Conservation (phyloP, 2,797 vertebrate genomes). For the Clarias pachynema region DNA sequence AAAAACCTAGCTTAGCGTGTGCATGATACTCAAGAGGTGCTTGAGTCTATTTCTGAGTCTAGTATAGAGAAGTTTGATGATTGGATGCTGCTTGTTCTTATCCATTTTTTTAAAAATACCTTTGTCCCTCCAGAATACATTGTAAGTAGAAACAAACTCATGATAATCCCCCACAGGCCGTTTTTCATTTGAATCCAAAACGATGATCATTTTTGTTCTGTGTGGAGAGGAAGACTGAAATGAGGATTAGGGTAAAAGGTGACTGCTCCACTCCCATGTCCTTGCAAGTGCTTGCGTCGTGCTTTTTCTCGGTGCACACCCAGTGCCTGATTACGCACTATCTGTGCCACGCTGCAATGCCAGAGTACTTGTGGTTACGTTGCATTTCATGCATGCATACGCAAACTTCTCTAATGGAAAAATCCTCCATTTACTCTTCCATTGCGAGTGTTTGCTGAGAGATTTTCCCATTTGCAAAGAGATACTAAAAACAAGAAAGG, state of each 20-base stretch:
- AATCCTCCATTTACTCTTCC: slow-evolving; percentile 35
- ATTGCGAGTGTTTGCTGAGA: slow-evolving; percentile 43
- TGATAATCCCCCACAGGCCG: neutral
- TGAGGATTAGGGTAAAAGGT: slow-evolving; percentile 62
- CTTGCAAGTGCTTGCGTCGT: slow-evolving; percentile 30
- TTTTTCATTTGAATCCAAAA: neutral
- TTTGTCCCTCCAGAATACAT: neutral
- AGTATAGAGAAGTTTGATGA: neutral
- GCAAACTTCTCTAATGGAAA: slow-evolving; percentile 28
- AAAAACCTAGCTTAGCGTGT: neutral
- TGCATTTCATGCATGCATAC: slow-evolving; percentile 17
- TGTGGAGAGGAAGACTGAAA: slow-evolving; percentile 17
- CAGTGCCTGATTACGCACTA: slow-evolving; percentile 37
- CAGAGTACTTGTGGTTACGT: slow-evolving; percentile 23
- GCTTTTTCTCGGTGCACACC: slow-evolving; percentile 30
- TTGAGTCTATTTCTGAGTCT: neutral
- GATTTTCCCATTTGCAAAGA: slow-evolving; percentile 33
- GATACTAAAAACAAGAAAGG: slow-evolving; percentile 20
- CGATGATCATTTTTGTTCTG: neutral
- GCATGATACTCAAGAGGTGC: too few species aligned
- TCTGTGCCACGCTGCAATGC: slow-evolving; percentile 9
- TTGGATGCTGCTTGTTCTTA: neutral
- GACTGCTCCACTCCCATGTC: slow-evolving; percentile 47
- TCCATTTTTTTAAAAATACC: neutral
- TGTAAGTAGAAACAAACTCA: neutral